Evolutionary conservation across 2,888 invertebrate species (phyloP), one percentile per base, ranked within the genome.

Genomic region (Philereme transversata): DNA sequence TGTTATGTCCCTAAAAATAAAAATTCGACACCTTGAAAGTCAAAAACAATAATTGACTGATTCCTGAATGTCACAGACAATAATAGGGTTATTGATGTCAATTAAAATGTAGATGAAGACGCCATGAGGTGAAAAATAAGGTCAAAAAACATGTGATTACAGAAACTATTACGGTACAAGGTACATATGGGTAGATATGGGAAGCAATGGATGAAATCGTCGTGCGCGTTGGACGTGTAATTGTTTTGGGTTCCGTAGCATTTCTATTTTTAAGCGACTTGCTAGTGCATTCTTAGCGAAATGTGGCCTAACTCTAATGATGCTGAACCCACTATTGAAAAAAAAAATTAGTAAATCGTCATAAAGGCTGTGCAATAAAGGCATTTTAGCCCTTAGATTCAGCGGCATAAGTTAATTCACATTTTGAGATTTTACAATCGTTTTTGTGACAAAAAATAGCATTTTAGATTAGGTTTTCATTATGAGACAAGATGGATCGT

Each of bases 41-140:
- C 22, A 22, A 22, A 22, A 22, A 22, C 22, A 3, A 22, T 22
- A 22, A 22, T 22, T 40, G 40, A 40, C 3, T 5, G 0, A 40
- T 40, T 40, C 40, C 40, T 40, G 40, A 40, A 40, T 40, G 40
- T 40, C 40, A 40, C 6, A 40, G 40, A 48, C 38, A 43, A 11
- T 48, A 55, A 55, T 48, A 33, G 40, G 36, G 49, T 56, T 56
- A 40, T 49, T 55, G 55, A 48, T 40, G 47, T 47, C 40, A 46
- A 47, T 54, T 40, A 46, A 53, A 10, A 54, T 40, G 5, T 22
- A 6, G 6, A 35, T 11, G 11, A 43, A 43, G 35, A 49, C 55
- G 50, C 56, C 56, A 50, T 50, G 11, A 56, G 50, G 43, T 56
- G 48, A 56, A 49, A 34, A 36, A 49, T 35, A 50, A 10, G 56